Evolutionary conservation across 2,797 vertebrate genomes (phyloP).

Genomic region (Etheostoma nigrum): DNA sequence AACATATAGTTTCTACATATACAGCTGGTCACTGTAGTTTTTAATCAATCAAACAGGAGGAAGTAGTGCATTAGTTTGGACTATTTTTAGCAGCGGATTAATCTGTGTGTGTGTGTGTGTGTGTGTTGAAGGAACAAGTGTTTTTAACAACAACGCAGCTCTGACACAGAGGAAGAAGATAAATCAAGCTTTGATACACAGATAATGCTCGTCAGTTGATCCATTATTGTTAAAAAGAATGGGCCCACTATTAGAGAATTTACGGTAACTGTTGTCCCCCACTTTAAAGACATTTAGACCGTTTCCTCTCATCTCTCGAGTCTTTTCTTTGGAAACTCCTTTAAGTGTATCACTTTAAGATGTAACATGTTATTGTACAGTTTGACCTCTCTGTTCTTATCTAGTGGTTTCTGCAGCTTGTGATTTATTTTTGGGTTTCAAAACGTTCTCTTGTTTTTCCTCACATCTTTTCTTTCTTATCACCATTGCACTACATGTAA

Average conservation of each 20-base stretch:
- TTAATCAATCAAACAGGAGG: background rate
- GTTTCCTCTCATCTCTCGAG: background rate
- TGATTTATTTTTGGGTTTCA: background rate
- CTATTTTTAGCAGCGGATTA: too few relatives aligned
- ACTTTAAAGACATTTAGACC: background rate
- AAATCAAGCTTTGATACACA: background rate
- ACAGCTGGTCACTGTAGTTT: background rate
- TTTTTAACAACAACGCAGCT: too few relatives aligned
- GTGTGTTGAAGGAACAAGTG: too few relatives aligned
- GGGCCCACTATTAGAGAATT: slow-evolving; percentile 32
- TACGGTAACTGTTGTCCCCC: slow-evolving; percentile 9
- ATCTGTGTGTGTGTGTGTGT: too few relatives aligned
- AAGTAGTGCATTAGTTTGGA: too few relatives aligned
- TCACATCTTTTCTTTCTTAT: background rate
- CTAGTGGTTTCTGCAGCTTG: background rate
- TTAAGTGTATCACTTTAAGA: slow-evolving; percentile 53
- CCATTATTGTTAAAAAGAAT: background rate
- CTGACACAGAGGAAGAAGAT: too few relatives aligned
- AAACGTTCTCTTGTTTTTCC: background rate
- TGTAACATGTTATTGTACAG: slow-evolving; percentile 43
- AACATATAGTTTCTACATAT: background rate
- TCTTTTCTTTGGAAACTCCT: slow-evolving; percentile 26
- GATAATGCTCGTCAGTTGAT: background rate
- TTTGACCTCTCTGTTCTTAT: background rate
- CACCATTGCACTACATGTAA: slow-evolving; percentile 79